Base-by-base conservation (phyloP, 2,113 vertebrate genomes). In the Choloepus hoffmanni region DNA sequence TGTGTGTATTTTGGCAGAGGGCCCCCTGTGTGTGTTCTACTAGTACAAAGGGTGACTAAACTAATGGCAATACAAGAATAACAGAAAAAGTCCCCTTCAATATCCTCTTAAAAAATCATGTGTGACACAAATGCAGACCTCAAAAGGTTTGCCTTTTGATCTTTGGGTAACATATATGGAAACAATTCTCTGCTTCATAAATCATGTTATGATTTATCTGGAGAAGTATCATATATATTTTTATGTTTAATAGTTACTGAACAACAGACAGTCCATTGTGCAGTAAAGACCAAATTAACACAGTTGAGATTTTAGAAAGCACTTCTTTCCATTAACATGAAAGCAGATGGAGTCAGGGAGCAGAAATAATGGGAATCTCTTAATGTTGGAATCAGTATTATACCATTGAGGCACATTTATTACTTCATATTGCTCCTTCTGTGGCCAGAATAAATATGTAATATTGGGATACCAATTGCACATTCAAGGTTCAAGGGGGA, bases 371-470 rank as follows among this genome's bases (percentile, higher is more conserved):
- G 13, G n/a, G 40, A 50, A 3, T 78, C 12, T 36, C 50, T 43
- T 33, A 43, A 45, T 84, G 30, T 50, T 45, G 65, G 55, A 74
- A 15, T 26, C 19, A 43, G 43, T 53, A 33, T 55, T 28, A 33
- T 7, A 16, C 82, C 50, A n/a, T 28, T 3, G 62, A 73, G 93
- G 60, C 21, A 45, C 96, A 93, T 67, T 70, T 95, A 4, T 65
- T 74, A 89, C 70, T 77, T 70, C 72, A 15, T 62, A 45, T 94
- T 92, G 72, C 53, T 98, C 43, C 78, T 95, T 96, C 70, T 92
- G 94, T 94, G 88, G 12, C 36, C 16, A 50, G 83, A 96, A 93
- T 65, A 53, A 82, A 90, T 15, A 11, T 36, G 0, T 74, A 95
- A 65, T 96, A 95, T 92, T 70, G 85, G 92, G 89, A 95, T 77